Evolutionary conservation across 2,888 invertebrate species (phyloP), one percentile per base, ranked within the genome.

Genomic region (Patella caerulea): DNA sequence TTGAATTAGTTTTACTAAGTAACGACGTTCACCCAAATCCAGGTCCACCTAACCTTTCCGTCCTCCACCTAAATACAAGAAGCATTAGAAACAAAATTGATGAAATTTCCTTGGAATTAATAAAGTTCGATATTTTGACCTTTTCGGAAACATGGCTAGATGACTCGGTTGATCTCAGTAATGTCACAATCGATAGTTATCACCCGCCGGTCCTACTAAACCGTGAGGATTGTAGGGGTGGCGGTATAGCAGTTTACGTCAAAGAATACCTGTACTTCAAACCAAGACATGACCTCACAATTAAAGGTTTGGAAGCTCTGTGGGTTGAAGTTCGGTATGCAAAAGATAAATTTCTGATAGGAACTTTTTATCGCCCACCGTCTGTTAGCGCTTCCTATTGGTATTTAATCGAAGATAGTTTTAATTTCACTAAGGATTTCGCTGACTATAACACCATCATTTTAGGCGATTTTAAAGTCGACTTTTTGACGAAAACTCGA

Each of bases 61-160:
- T 52, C 4, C 34, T 71, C 24, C 71, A 71, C 71, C 15, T 52
- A 14, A 71, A 65, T 24, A n/a, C 3, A n/a, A n/a, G 65, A 19
- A 19, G 19, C n/a, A 65, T 65, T 24, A 65, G n/a, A n/a, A n/a
- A n/a, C n/a, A 65, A 65, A 65, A 19, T 65, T 19, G 65, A 65
- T 24, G 19, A 65, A 65, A 65, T 65, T 65, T 19, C 9, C 11
- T n/a, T 24, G 24, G 65, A 65, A 19, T 65, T 65, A 19, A 19
- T 14, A 65, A 24, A 65, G 7, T 19, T n/a, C 17, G n/a, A 65
- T 14, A 24, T 65, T 11, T 65, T 65, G 65, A 65, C 65, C 9
- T 65, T 65, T 65, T 65, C 65, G n/a, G 65, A 65, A 65, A 65
- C 65, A 11, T 65, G 65, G 65, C 14, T 65, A 65, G 24, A 65